Evolutionary conservation across 2,113 vertebrate species (phyloP).

Genomic region (Copsychus sechellarum): DNA sequence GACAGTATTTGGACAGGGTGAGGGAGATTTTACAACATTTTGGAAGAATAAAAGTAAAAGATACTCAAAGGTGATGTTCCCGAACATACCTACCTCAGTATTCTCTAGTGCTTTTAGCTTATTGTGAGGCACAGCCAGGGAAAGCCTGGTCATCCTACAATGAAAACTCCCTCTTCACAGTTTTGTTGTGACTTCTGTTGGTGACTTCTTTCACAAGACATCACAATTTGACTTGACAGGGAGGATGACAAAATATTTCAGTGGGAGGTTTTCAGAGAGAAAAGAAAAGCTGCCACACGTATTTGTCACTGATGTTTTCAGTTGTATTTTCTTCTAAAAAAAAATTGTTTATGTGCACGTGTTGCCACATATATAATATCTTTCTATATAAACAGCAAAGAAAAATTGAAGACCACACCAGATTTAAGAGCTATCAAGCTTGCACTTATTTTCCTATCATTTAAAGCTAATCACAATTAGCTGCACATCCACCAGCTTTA

Average conservation of each 20-base stretch:
- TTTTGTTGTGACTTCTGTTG: background rate
- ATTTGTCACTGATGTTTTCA: background rate
- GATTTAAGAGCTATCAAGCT: background rate
- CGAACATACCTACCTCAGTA: background rate
- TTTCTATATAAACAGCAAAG: background rate
- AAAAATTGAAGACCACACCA: background rate
- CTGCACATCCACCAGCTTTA: background rate
- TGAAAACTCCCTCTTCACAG: background rate
- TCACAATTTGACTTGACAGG: background rate
- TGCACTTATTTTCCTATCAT: background rate
- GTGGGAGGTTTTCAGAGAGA: background rate
- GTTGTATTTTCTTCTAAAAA: background rate
- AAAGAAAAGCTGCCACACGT: background rate
- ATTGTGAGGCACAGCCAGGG: background rate
- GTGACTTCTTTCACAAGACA: background rate
- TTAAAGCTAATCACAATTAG: background rate
- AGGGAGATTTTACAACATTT: background rate
- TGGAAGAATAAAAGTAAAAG: background rate
- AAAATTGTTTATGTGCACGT: rapidly evolving
- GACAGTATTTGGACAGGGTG: background rate
- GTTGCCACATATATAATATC: background rate
- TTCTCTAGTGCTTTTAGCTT: background rate
- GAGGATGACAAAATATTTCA: background rate
- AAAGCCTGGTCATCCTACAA: background rate
- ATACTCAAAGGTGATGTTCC: background rate